These are phyloP conservation scores for Aporophyla lueneburgensis DNA, from an alignment of 2,888 invertebrate species.

Conservation along the genomic window DNA sequence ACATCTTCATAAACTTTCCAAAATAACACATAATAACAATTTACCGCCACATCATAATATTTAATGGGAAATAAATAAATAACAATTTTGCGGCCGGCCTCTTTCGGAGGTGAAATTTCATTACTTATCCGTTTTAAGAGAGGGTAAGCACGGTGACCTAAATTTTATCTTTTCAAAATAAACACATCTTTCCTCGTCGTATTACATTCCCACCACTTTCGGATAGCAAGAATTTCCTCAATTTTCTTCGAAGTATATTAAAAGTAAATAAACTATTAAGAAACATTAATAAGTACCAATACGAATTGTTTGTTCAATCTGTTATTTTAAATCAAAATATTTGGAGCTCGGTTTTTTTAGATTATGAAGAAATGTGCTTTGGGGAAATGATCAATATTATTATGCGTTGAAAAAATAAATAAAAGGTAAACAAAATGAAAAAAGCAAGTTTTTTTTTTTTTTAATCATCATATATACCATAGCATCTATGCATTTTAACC, in stretches of 20 bases:
- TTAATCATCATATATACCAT: no score
- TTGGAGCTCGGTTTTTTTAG: no score
- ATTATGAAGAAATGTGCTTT: no score
- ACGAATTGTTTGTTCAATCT: neutral
- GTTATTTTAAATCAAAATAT: neutral
- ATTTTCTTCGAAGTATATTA: constrained; percentile 54
- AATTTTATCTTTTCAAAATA: constrained; percentile 69
- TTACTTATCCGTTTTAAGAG: constrained; percentile 70
- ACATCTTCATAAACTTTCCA: neutral
- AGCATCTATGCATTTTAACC: neutral
- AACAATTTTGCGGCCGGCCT: constrained; percentile 51
- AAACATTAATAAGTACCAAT: no score
- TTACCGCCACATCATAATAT: constrained; percentile 41
- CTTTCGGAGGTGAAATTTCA: constrained; percentile 69
- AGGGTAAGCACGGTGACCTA: constrained; percentile 68
- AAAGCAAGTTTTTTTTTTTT: no score
- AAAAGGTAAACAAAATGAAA: no score
- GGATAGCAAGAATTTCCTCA: constrained; percentile 52
- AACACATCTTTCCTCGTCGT: constrained; percentile 64
- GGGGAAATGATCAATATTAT: no score
- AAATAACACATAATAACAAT: constrained; percentile 13
- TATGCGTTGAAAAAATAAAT: no score
- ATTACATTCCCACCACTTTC: constrained; percentile 61
- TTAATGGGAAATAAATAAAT: constrained; percentile 66
- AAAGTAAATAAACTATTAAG: constrained; percentile 12